These are phyloP conservation scores for Rhamphomyia laevipes DNA, from an alignment of 2,888 invertebrate species.

Conservation along the genomic window DNA sequence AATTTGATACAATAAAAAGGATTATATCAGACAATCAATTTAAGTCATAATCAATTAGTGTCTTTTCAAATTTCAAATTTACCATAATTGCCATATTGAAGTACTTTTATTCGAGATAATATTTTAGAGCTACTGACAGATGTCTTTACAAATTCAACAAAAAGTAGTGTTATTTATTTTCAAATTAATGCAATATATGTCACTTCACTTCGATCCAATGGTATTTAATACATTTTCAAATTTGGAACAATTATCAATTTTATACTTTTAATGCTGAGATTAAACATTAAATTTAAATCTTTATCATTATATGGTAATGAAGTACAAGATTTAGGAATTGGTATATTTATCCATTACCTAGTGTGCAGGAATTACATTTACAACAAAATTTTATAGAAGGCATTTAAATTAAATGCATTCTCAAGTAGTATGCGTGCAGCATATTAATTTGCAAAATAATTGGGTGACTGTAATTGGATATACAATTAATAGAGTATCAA, in stretches of 20 bases:
- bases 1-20: slow-evolving; percentile 66
- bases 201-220: slow-evolving; percentile 59
- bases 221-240: slow-evolving; percentile 67
- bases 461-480: slow-evolving; percentile 64
- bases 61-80: slow-evolving; percentile 74
- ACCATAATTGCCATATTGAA: slow-evolving; percentile 65
- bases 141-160: slow-evolving; percentile 64
- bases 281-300: slow-evolving; percentile 62
- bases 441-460: slow-evolving; percentile 80
- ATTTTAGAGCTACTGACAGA: slow-evolving; percentile 71
- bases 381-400: slow-evolving; percentile 75
- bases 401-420: slow-evolving; percentile 74
- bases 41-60: slow-evolving; percentile 81
- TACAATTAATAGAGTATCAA: slow-evolving; percentile 35
- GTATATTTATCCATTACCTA: slow-evolving; percentile 70
- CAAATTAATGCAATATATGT: slow-evolving; percentile 81
- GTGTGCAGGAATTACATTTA: slow-evolving; percentile 72
- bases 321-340: slow-evolving; percentile 66
- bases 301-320: slow-evolving; percentile 78
- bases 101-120: slow-evolving; percentile 77
- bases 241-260: slow-evolving; percentile 75
- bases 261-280: slow-evolving; percentile 63
- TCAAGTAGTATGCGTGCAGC: slow-evolving; percentile 68
- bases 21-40: slow-evolving; percentile 68
- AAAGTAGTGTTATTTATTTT: slow-evolving; percentile 68